Evolutionary conservation across 1,140 invertebrate genomes (phyloP), one percentile per base, ranked within the genome.

Genomic region (Tachypleus tridentatus): DNA sequence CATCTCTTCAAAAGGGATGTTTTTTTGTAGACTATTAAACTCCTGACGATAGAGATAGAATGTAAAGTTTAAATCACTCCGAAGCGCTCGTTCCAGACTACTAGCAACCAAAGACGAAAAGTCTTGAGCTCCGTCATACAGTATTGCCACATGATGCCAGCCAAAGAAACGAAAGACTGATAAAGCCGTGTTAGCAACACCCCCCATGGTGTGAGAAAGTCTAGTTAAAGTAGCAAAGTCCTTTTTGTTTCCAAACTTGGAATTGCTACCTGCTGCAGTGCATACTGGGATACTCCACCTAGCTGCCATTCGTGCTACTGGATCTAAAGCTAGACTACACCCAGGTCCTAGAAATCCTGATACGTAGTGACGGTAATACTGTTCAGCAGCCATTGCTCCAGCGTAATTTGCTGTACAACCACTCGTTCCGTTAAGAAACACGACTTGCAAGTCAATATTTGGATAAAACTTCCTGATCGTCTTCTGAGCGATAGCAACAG

Each of bases 321-420:
- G 49, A 8, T 29, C 5, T 47, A 47, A 47, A 52, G 6, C 60
- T 49, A 61, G 56, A 51, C 47, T 59, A 56, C 65, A 66, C 7
- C 61, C 63, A 6, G 65, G 65, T 4, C 65, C 65, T 57, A 66
- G 64, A 49, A 66, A 66, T 11, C 51, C 63, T 3, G 65, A 57
- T 7, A 66, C 65, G 8, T 53, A 7, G 47, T 57, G 5, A n/a
- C 9, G 8, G 51, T 66, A 66, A 47, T 65, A 66, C 49, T 66
- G 61, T 64, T 66, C 65, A 47, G 65, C 65, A 29, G 65, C 65
- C 54, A 64, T 56, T 51, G 64, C 65, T n/a, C 65, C 65, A 7
- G 65, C 65, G 9, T 64, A 66, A 58, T 66, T 66, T 29, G 29
- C 29, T 29, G 29, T 29, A 29, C 29, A 29, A 2, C 2, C 0